Evolutionary conservation across 2,797 vertebrate species (phyloP), one percentile per base, ranked within the genome.

Genomic region (Hozukius guyotensis): DNA sequence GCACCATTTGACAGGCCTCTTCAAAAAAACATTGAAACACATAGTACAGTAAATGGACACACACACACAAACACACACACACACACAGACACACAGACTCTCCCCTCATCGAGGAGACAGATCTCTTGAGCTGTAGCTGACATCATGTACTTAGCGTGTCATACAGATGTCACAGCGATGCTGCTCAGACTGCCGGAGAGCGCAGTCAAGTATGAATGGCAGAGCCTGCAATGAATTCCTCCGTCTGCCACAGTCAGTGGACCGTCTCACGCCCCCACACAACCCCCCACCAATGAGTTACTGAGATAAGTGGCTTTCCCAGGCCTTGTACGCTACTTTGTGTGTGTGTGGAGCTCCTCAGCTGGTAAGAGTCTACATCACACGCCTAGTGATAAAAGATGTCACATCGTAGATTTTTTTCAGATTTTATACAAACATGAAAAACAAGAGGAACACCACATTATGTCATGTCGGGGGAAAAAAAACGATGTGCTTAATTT

Each of bases 141-240:
- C 89, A 93, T 91, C 89, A 85, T 92, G 91, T 90, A 92, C 85
- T 93, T 93, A 91, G 82, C 66, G 67, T 91, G 90, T 92, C 91
- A 89, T 86, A 93, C 90, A 90, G 87, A 92, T 94, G 93, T 94
- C 91, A 93, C 85, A 83, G 81, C 14, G 55, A 88, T 82, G 76
- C 77, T 62, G 72, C 81, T 88, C 82, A 79, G 71, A 34, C 83
- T 78, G 85, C 86, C 78, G 69, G 79, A 78, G 78, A 82, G 85
- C 62, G 78, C 89, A 90, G 85, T 87, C 78, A 65, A 84, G 87
- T 89, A 89, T 91, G 87, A 92, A 84, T 91, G 91, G 79, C 87
- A 91, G 90, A 66, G 71, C 64, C 81, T 80, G 83, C 85, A 52
- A 87, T 89, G 89, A 84, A 89, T 90, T 89, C 81, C 88, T 91